These are phyloP conservation scores for Pteronura brasiliensis DNA, from an alignment of 2,113 vertebrate genomes.

Conservation along the genomic window DNA sequence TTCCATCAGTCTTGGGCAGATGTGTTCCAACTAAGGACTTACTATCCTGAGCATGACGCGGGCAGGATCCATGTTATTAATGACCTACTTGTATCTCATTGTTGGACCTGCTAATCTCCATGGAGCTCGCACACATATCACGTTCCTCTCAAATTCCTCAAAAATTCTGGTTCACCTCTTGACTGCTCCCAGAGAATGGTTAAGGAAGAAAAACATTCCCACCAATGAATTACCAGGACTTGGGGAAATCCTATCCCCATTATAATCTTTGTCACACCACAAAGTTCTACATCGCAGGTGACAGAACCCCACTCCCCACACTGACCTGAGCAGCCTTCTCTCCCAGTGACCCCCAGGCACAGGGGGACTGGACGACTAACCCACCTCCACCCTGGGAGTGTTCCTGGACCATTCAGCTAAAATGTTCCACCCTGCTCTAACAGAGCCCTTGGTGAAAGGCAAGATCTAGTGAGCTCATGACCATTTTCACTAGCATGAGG, in stretches of 20 bases:
- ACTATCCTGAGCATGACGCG: neutral
- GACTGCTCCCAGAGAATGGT: neutral
- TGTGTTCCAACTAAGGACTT: neutral
- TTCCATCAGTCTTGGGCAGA: neutral
- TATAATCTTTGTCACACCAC: neutral
- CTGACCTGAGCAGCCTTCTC: neutral
- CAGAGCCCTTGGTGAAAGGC: neutral
- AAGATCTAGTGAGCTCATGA: neutral
- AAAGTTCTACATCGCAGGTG: neutral
- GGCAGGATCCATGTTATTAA: neutral
- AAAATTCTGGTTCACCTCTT: neutral
- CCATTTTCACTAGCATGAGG: neutral
- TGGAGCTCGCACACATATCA: neutral
- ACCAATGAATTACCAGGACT: neutral
- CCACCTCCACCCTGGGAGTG: neutral
- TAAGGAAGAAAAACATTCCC: neutral
- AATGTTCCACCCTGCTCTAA: fast-evolving
- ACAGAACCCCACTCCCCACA: neutral
- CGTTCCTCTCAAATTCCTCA: neutral
- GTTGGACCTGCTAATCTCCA: neutral
- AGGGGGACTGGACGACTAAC: fast-evolving
- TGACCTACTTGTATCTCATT: neutral
- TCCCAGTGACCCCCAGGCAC: neutral
- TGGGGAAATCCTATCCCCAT: neutral
- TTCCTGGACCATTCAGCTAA: neutral